Evolutionary conservation across 2,113 vertebrate genomes (phyloP), one percentile per base, ranked within the genome.

Genomic region (Tupaia chinensis): DNA sequence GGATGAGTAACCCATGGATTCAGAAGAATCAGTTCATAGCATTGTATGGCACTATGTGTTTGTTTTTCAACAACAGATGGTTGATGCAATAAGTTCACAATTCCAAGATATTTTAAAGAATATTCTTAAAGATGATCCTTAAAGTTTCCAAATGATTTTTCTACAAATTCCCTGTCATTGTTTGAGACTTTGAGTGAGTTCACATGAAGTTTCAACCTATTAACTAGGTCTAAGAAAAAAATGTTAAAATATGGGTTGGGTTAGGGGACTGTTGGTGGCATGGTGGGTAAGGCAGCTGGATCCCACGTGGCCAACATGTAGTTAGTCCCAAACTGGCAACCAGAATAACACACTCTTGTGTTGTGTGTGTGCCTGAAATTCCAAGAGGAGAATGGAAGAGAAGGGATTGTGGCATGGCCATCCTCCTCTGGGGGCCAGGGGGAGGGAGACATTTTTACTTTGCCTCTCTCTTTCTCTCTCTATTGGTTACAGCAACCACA

Each of bases 101-200:
- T 81, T 61, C 17, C 5, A 61, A 82, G 29, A 61, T 77, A 54
- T 19, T 72, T 32, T 79, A 68, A 56, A 53, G 25, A 70, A 9
- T 94, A 92, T 78, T 82, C 56, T 79, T 88, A 81, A 86, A 91
- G 69, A 27, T 3, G 83, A 22, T 72, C 9, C 25, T 82, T 92
- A 79, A 61, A 74, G 9, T n/a, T 66, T 19, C 54, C 20, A 6
- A 58, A 73, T 3, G 25, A 3, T 66, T 79, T 96, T 91, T 68
- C 17, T 80, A 66, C 53, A 89, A 89, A 84, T 56, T 92, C 1
- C 4, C 9, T 91, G n/a, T 88, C 29, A 27, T 72, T 15, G 29
- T 66, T 60, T 79, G 56, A 78, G 23, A 27, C 7, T 73, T 17
- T 22, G 32, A 9, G 53, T 83, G 70, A 83, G 12, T 7, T 82